phyloP scores from a whole-genome alignment of 2,888 invertebrate species.

The Heliconius ismenius region DNA sequence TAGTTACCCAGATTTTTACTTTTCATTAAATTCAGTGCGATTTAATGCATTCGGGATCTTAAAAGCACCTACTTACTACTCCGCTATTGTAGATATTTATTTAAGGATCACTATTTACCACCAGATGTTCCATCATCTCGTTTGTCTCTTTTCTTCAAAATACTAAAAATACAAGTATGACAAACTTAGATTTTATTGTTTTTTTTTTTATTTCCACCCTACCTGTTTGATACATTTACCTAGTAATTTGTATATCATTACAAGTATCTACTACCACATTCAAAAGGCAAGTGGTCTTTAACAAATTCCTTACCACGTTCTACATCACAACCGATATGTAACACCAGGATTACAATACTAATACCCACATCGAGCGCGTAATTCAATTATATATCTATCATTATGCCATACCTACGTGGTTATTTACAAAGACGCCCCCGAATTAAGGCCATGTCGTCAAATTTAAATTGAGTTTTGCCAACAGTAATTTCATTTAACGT shows the following conservation, averaged over 20 bases:
- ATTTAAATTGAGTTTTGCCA: conserved; percentile 73
- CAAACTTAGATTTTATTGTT: no score
- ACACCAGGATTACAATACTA: conserved; percentile 37
- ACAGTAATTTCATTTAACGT: conserved; percentile 64
- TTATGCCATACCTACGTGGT: conserved; percentile 48
- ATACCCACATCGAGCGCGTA: conserved; percentile 53
- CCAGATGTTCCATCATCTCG: no score
- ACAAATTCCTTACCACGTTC: conserved; percentile 17
- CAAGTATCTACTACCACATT: neutral
- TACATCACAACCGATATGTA: conserved; percentile 19
- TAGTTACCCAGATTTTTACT: neutral
- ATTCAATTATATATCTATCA: conserved; percentile 63
- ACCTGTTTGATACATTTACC: no score
- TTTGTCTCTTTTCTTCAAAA: no score
- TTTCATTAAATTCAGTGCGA: neutral
- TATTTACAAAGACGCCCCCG: conserved; percentile 53
- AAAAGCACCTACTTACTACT: no score
- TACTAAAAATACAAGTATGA: no score
- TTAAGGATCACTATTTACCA: no score
- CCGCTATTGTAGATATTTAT: neutral
- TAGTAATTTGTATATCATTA: no score
- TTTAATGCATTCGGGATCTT: neutral
- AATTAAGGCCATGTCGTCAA: conserved; percentile 64
- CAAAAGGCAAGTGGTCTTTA: conserved; percentile 5
- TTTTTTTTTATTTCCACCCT: no score